phyloP scores from a whole-genome alignment of 2,797 vertebrate genomes.

The Myiothlypis coronata region DNA sequence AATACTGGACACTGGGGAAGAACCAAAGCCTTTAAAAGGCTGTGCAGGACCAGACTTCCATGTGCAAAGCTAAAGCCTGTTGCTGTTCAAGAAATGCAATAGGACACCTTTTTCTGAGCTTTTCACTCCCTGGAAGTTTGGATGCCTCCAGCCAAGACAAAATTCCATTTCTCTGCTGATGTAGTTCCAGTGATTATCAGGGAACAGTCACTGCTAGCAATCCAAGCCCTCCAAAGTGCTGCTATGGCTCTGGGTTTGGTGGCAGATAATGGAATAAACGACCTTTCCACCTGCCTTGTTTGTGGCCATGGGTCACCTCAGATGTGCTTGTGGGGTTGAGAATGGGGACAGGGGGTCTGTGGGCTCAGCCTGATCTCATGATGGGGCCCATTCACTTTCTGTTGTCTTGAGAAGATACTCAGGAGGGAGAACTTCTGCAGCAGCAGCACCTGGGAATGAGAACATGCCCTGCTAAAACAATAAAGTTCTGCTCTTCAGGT shows the following conservation, averaged over 20 bases:
- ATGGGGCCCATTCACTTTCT: neutral
- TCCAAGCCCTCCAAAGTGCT: neutral
- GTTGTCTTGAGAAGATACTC: neutral
- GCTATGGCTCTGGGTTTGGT: neutral
- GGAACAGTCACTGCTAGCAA: neutral
- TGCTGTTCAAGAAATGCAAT: neutral
- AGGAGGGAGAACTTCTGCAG: neutral
- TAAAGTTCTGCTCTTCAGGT: neutral
- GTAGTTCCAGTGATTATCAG: neutral
- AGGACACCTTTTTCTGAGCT: neutral
- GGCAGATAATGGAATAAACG: neutral
- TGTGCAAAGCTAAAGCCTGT: neutral
- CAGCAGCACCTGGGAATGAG: neutral
- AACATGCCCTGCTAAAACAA: neutral
- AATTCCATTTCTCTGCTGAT: neutral
- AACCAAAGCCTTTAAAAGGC: neutral
- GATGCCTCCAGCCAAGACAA: neutral
- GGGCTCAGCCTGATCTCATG: neutral
- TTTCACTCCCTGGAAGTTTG: neutral
- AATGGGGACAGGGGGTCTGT: neutral
- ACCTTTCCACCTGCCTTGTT: neutral
- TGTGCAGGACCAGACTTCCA: neutral
- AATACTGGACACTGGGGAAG: neutral
- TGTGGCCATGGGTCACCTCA: neutral
- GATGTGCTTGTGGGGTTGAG: neutral